phyloP scores from a whole-genome alignment of 2,888 invertebrate genomes.

The Noctua janthe region DNA sequence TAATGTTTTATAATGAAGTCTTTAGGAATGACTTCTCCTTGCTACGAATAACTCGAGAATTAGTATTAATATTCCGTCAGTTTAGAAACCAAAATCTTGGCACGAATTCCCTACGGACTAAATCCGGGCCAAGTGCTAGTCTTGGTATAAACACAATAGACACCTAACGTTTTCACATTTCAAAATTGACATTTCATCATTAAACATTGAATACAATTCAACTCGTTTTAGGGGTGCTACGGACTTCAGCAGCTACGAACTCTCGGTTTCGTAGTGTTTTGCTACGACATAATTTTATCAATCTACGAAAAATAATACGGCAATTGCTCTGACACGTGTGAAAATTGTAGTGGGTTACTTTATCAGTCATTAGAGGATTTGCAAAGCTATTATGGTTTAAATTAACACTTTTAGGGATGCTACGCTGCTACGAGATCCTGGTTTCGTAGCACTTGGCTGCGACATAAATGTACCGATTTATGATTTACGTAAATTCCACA shows the following conservation, averaged over 20 bases:
- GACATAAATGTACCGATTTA: background rate
- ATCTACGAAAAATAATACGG: background rate
- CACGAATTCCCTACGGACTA: background rate
- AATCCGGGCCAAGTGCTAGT: background rate
- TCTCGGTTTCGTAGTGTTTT: constrained; percentile 29
- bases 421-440: constrained; percentile 20
- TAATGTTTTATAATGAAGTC: background rate
- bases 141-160: background rate
- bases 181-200: background rate
- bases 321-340: background rate
- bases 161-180: no score
- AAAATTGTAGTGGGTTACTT: background rate
- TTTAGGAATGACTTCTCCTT: background rate
- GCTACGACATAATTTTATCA: constrained; percentile 22
- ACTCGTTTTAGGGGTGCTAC: constrained; percentile 9
- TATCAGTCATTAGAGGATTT: background rate
- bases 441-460: constrained; percentile 26
- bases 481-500: background rate
- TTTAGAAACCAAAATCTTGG: background rate
- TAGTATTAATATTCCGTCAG: background rate
- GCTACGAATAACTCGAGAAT: background rate
- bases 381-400: background rate
- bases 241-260: constrained; percentile 36
- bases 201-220: background rate
- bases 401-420: background rate